A percentile compares a stretch with the other conserved stretches of the same genome.
These are phyloP conservation scores for Dicerorhinus sumatrensis DNA, from an alignment of 2,113 vertebrate species.

Conservation along the genomic window DNA sequence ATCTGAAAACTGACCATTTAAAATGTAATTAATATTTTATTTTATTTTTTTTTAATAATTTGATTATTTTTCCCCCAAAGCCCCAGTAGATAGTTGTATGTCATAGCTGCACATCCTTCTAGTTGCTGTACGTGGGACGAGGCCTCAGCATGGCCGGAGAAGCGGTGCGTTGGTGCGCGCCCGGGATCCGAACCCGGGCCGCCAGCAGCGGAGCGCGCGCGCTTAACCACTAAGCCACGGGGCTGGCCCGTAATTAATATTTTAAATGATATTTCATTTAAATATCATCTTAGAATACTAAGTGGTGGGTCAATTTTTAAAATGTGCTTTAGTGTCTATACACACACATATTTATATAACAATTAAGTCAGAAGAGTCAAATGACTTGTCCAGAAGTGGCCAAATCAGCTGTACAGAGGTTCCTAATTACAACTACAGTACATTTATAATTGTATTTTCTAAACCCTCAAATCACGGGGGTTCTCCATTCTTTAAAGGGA, in stretches of 20 bases:
- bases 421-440: neutral
- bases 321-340: neutral
- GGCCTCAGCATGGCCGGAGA: too few relatives aligned
- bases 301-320: neutral
- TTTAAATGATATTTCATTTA: too few relatives aligned
- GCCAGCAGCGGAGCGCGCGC: too few relatives aligned
- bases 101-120: too few relatives aligned
- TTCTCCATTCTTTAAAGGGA: constrained; percentile 47
- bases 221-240: too few relatives aligned
- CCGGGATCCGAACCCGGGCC: too few relatives aligned
- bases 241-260: neutral
- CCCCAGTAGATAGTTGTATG: too few relatives aligned
- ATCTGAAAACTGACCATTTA: neutral
- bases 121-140: too few relatives aligned
- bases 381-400: neutral
- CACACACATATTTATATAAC: neutral
- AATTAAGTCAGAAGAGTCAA: neutral
- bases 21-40: neutral
- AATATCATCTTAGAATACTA: neutral
- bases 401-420: neutral
- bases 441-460: neutral
- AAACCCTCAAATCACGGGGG: neutral
- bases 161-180: too few relatives aligned
- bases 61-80: neutral
- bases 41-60: too few relatives aligned